A percentile compares a stretch with the other conserved stretches of the same genome.
phyloP scores from a whole-genome alignment of 1,140 invertebrate species.

The Eumeta japonica region DNA sequence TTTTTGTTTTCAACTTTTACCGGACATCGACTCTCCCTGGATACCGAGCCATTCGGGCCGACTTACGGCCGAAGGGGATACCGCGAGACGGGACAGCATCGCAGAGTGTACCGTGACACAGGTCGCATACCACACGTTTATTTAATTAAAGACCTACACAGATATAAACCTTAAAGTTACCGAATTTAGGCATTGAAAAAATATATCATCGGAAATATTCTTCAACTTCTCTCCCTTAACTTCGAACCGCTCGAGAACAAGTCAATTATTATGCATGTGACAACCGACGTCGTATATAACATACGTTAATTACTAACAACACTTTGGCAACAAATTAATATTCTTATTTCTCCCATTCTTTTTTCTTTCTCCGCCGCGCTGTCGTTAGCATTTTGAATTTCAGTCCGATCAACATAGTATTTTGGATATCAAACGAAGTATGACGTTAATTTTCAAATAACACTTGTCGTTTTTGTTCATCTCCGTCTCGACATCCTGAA shows the following conservation, averaged over 20 bases:
- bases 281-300: slow-evolving; percentile 56
- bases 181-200: slow-evolving; percentile 47
- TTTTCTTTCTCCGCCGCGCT: slow-evolving; percentile 20
- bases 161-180: slow-evolving; percentile 56
- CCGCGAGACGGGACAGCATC: slow-evolving; percentile 6
- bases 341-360: slow-evolving; percentile 31
- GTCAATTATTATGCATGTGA: slow-evolving; percentile 55
- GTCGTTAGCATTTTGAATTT: too few species aligned
- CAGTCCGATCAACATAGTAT: too few species aligned
- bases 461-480: too few species aligned
- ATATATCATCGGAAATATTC: slow-evolving; percentile 58
- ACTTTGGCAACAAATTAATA: slow-evolving; percentile 57
- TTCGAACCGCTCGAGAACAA: slow-evolving; percentile 53
- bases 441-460: too few species aligned
- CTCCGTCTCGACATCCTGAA: too few species aligned
- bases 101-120: slow-evolving; percentile 32
- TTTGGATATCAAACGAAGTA: too few species aligned
- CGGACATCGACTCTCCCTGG: not conserved
- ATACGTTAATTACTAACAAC: slow-evolving; percentile 53
- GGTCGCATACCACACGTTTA: slow-evolving; percentile 48
- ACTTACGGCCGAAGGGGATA: not conserved
- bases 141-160: slow-evolving; percentile 50
- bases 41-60: too few species aligned
- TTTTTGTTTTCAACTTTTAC: not conserved
- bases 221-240: slow-evolving; percentile 52